Conservation (phyloP, 2,113 vertebrate genomes). For the Aptenodytes forsteri region DNA sequence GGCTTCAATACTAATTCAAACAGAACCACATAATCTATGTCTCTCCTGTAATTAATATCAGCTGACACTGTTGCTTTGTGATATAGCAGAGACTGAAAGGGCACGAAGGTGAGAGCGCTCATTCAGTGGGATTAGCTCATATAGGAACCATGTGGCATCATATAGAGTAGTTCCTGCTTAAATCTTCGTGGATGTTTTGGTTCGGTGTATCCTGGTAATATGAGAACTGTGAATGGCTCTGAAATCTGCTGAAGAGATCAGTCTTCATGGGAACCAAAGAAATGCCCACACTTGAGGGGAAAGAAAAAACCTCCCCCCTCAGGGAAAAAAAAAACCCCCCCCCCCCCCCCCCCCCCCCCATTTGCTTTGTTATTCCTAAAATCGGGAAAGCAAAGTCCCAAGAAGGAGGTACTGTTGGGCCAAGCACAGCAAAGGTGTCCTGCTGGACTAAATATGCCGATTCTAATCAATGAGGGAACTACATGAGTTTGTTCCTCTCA, state of each 20-base stretch:
- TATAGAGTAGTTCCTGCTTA: not conserved
- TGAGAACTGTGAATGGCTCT: not conserved
- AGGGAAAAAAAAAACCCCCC: no score
- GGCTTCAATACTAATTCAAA: not conserved
- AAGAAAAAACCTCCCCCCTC: fast-evolving
- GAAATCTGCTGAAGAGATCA: not conserved
- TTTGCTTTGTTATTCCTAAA: not conserved
- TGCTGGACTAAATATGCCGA: not conserved
- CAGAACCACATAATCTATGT: not conserved
- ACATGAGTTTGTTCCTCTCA: not conserved
- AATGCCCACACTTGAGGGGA: not conserved
- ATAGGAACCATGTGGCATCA: not conserved
- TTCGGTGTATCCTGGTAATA: not conserved
- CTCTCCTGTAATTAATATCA: not conserved
- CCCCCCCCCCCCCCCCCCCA: no score
- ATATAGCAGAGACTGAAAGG: not conserved
- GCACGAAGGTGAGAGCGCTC: not conserved
- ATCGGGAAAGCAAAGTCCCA: not conserved
- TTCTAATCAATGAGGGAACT: not conserved
- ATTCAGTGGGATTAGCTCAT: not conserved
- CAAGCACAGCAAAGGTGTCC: not conserved
- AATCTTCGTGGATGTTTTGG: not conserved
- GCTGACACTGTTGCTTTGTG: not conserved
- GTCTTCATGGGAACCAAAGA: not conserved
- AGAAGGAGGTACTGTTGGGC: not conserved